Conservation (phyloP, 2,888 invertebrate species). For the Ornithoptera alexandrae region DNA sequence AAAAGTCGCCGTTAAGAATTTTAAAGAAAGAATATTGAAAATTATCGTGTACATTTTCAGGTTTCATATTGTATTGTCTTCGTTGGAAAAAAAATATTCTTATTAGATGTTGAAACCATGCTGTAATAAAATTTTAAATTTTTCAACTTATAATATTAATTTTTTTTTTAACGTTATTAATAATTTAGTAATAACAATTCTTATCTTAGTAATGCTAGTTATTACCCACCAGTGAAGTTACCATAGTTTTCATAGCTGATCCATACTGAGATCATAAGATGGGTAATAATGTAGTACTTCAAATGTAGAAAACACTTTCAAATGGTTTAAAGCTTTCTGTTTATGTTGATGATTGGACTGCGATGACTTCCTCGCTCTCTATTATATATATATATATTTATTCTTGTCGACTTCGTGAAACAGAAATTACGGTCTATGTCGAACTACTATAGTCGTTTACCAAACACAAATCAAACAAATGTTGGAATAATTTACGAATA, state of each 20-base stretch:
- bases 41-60: conserved; percentile 17
- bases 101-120: neutral
- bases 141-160: neutral
- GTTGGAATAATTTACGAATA: conserved; percentile 12
- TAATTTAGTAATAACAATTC: neutral
- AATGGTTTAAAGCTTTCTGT: too few relatives aligned
- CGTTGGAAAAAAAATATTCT: neutral
- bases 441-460: conserved; percentile 13
- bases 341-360: too few relatives aligned
- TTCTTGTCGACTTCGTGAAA: neutral
- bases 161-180: neutral
- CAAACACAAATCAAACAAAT: conserved; percentile 24
- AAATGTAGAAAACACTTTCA: too few relatives aligned
- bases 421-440: neutral
- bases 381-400: too few relatives aligned
- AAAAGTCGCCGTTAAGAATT: conserved; percentile 15
- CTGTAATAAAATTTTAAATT: neutral
- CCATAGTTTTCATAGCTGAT: too few relatives aligned
- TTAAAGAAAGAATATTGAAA: conserved; percentile 9
- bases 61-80: conserved; percentile 22
- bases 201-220: too few relatives aligned
- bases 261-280: too few relatives aligned
- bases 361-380: too few relatives aligned
- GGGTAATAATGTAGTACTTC: too few relatives aligned
- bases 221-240: too few relatives aligned